Base-by-base conservation (phyloP, 2,797 vertebrate genomes). In the Anomalospiza imberbis region DNA sequence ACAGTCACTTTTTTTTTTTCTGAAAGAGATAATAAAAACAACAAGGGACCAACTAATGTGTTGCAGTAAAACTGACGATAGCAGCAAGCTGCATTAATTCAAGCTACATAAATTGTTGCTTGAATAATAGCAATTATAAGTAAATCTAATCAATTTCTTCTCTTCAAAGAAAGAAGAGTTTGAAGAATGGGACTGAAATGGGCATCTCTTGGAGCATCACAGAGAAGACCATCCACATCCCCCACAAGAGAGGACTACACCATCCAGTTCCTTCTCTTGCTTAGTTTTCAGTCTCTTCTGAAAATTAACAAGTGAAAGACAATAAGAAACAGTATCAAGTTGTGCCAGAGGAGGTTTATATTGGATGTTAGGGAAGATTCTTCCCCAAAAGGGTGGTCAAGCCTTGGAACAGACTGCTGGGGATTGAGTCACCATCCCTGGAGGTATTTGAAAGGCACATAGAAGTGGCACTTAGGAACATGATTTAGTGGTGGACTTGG, bases 111-210 rank as follows among this genome's bases (percentile, higher is more conserved):
- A 94, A 72, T 5, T 38, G 60, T 79, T 85, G 77, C 44, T 93
- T 89, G 83, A 65, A 68, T 28, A 79, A 85, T 16, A 93, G 89
- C 73, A 94, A 83, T 88, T 94, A 70, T 40, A 93, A 93, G 54
- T 58, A 92, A 84, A 51, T 54, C 15, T 24, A 38, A 73, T 13
- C 21, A 7, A 26, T 57, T 70, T 40, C 7, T 10, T 72, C 50
- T 42, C 34, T 32, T 71, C 40, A 65, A 20, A 82, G 45, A 66
- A 61, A 13, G 17, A 18, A 18, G 3, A 80, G 28, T 62, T 3
- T 70, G 51, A 76, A 76, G 31, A 60, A 81, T 78, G 26, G 51
- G 60, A 42, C 21, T 60, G 72, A 88, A 82, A 83, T 3, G 17
- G n/a, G 44, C 51, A 48, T 47, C 19, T 73, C n/a, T 38, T 50